phyloP scores from a whole-genome alignment of 1,140 invertebrate genomes.

The Drosophila setifemur region DNA sequence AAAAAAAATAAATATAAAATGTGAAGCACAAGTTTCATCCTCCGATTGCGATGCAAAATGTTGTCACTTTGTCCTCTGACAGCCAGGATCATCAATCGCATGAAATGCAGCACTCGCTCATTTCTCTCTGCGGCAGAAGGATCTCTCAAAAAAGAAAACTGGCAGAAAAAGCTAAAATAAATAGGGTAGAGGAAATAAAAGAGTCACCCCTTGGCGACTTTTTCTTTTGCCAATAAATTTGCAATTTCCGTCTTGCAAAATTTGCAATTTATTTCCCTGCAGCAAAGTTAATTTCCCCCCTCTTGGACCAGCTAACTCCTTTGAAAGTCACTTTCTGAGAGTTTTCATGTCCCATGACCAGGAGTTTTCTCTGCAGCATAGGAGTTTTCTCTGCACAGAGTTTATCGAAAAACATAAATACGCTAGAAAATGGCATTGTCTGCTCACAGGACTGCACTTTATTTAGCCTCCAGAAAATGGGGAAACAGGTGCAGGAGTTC shows the following conservation, averaged over 20 bases:
- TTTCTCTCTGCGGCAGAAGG: background rate
- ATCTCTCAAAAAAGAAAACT: background rate
- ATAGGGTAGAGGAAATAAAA: background rate
- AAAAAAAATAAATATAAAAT: background rate
- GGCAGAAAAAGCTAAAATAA: background rate
- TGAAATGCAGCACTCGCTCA: background rate
- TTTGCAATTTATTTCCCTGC: slow-evolving; percentile 59
- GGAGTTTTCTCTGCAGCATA: slow-evolving; percentile 18
- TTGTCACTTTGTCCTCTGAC: slow-evolving; percentile 50
- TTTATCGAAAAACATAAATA: slow-evolving; percentile 27
- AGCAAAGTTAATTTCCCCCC: slow-evolving; percentile 46
- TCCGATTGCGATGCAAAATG: slow-evolving; percentile 50
- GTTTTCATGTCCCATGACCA: slow-evolving; percentile 13
- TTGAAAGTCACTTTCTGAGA: slow-evolving; percentile 38
- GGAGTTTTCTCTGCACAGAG: slow-evolving; percentile 14
- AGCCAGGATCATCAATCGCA: slow-evolving; percentile 40
- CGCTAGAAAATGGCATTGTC: slow-evolving; percentile 37
- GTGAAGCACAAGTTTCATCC: background rate
- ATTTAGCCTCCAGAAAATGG: background rate
- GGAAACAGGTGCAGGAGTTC: background rate
- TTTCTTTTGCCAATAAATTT: slow-evolving; percentile 60
- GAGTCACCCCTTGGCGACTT: slow-evolving; percentile 14
- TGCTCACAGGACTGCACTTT: slow-evolving; percentile 10
- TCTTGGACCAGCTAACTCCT: background rate
- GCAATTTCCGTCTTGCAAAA: slow-evolving; percentile 56